Evolutionary conservation across 2,113 vertebrate species (phyloP).

Genomic region (Neolamprologus toae): DNA sequence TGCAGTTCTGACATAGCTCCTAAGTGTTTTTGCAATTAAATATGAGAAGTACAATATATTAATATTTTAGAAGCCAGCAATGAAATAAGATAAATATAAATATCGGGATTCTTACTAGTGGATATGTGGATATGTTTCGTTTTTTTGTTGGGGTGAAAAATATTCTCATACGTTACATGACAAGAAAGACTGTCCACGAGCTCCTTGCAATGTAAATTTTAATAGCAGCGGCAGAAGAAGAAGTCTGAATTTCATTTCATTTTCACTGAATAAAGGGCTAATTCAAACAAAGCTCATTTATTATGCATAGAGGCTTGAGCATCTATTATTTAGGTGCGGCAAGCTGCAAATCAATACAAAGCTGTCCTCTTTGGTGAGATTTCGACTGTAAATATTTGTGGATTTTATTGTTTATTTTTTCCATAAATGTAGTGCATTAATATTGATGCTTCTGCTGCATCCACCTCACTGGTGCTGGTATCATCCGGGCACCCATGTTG

Average conservation of each 20-base stretch:
- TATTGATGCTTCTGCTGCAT: background rate
- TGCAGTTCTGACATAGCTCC: background rate
- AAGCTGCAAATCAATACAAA: background rate
- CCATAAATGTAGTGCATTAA: rapidly evolving
- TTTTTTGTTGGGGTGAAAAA: background rate
- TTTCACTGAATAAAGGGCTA: background rate
- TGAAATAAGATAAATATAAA: background rate
- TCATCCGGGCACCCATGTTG: slow-evolving; percentile 9
- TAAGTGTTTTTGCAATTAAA: background rate
- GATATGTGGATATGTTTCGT: background rate
- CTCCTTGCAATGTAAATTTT: background rate
- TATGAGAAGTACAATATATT: background rate
- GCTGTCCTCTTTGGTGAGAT: background rate
- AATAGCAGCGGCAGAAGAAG: background rate
- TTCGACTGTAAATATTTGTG: background rate
- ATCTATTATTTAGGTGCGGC: background rate
- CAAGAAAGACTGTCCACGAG: background rate
- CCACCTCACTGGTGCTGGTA: background rate
- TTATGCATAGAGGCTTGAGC: background rate
- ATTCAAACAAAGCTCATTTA: background rate
- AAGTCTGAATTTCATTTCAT: background rate
- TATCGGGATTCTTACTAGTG: background rate
- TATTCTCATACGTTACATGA: background rate
- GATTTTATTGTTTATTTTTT: background rate
- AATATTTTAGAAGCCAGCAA: background rate